Conservation (phyloP, 2,797 vertebrate species). For the Perodicticus potto region DNA sequence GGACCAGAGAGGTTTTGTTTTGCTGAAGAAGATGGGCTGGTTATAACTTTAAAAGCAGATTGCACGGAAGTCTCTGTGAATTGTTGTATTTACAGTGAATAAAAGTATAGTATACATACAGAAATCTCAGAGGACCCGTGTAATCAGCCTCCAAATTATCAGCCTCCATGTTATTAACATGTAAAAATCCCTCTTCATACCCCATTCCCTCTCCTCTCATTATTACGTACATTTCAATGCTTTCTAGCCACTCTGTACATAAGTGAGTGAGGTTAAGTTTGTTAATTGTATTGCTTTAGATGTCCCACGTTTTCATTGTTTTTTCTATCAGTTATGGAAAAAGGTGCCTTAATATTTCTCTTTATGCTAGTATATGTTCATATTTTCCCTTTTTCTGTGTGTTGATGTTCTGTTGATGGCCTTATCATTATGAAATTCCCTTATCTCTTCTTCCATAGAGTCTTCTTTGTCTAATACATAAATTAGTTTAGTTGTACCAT, state of each 20-base stretch:
- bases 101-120: not conserved
- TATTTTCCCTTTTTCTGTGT: not conserved
- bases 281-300: not conserved
- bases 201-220: not conserved
- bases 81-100: not conserved
- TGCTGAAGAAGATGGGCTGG: not conserved
- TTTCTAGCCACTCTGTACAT: not conserved
- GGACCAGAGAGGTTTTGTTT: not conserved
- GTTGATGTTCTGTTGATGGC: not conserved
- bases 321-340: not conserved
- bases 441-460: not conserved
- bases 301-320: not conserved
- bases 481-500: not conserved
- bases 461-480: not conserved
- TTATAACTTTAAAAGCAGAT: slow-evolving; percentile 19
- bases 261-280: not conserved
- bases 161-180: not conserved
- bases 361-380: not conserved
- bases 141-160: not conserved
- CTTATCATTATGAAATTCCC: not conserved
- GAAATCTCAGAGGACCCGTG: not conserved
- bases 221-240: not conserved
- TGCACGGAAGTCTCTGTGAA: not conserved
- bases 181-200: not conserved
- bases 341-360: not conserved